A percentile compares a stretch with the other conserved stretches of the same genome.
phyloP scores from a whole-genome alignment of 2,113 vertebrate genomes.

The Scatophagus argus region DNA sequence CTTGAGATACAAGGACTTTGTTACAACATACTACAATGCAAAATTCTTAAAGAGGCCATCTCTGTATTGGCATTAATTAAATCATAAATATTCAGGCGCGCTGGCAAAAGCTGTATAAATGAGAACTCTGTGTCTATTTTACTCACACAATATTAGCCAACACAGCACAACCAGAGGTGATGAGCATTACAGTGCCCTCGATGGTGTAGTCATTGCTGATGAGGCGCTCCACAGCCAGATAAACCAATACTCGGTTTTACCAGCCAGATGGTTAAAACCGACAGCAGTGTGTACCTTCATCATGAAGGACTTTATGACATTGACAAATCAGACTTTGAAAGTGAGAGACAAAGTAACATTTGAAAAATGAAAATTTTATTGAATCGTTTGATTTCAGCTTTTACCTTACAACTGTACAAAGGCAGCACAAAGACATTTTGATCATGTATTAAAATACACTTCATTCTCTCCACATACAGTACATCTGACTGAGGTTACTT shows the following conservation, averaged over 20 bases:
- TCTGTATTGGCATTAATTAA: conserved; percentile 3
- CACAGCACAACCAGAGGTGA: conserved; percentile 89
- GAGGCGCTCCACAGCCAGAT: conserved; percentile 87
- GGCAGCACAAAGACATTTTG: neutral
- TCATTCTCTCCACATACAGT: conserved; percentile 5
- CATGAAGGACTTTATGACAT: no score
- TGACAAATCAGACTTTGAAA: no score
- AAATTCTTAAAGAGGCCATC: neutral
- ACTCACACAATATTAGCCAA: conserved; percentile 91
- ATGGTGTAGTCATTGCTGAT: conserved; percentile 85
- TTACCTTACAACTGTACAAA: conserved; percentile 16
- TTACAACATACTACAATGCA: neutral
- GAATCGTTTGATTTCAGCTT: no score
- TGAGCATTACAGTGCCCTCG: conserved; percentile 88
- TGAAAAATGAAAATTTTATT: no score
- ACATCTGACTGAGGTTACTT: conserved; percentile 22
- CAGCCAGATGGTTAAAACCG: conserved; percentile 90
- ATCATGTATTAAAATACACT: conserved; percentile 6
- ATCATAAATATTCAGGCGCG: conserved; percentile 10
- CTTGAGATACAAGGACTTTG: neutral
- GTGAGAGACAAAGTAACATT: no score
- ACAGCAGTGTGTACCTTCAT: no score
- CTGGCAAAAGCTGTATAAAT: neutral
- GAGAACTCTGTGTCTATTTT: neutral
- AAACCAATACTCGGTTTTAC: conserved; percentile 90